Percentiles rank a stretch among this genome's conserved stretches.
Evolutionary conservation across 30 jellyfish, hydroid and myxozoan species (phyloP).

Genomic region (Cassiopea xamachana): DNA sequence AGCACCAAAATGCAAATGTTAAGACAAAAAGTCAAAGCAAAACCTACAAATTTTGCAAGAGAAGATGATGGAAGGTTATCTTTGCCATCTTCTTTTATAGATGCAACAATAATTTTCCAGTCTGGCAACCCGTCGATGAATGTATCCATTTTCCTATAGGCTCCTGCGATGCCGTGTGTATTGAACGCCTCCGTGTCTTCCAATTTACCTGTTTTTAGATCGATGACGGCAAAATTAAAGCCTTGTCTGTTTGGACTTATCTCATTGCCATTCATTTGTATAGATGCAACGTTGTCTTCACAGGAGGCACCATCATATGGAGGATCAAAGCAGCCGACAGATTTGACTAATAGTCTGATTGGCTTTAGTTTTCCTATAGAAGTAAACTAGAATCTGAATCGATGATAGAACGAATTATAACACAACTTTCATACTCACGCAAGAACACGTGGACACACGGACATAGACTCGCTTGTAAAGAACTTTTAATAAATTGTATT

Average conservation of each 20-base stretch:
- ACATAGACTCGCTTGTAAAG: too few relatives aligned
- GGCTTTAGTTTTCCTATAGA: conserved; percentile 37
- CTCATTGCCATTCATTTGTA: conserved; percentile 83
- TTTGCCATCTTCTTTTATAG: conserved; percentile 90
- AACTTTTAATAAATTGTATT: too few relatives aligned
- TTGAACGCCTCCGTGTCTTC: conserved; percentile 81
- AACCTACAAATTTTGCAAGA: conserved; percentile 78
- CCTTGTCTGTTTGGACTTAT: conserved; percentile 93
- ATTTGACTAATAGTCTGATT: conserved; percentile 58
- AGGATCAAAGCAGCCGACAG: conserved; percentile 98
- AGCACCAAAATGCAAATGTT: neutral
- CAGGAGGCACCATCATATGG: conserved; percentile 96
- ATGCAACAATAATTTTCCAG: conserved; percentile 92
- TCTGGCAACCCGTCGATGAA: conserved; percentile 74
- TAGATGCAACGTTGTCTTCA: conserved; percentile 96
- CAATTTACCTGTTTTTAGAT: conserved; percentile 81
- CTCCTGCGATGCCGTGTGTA: conserved; percentile 99
- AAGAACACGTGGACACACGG: too few relatives aligned
- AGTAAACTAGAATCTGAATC: neutral
- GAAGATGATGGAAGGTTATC: conserved; percentile 91
- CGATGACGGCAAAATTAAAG: conserved; percentile 91
- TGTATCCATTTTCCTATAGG: conserved; percentile 75
- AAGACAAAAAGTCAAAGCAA: too few relatives aligned
- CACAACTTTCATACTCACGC: too few relatives aligned
- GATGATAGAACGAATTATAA: too few relatives aligned